Evolutionary conservation across 2,888 invertebrate species (phyloP), one percentile per base, ranked within the genome.

Genomic region (Chrysina gloriosa): DNA sequence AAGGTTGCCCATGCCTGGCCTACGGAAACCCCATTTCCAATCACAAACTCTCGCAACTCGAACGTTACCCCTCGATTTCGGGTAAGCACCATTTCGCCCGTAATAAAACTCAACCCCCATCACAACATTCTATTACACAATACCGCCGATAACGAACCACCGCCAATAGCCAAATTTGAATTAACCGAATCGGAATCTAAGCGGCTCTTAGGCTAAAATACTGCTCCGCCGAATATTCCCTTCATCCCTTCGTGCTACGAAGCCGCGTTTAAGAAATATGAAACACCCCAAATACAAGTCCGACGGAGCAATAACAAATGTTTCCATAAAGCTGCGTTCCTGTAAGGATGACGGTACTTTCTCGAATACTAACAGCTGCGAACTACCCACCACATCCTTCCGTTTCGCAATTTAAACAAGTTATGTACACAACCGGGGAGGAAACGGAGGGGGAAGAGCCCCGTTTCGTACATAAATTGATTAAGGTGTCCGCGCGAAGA

Each of bases 381-480:
- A 27, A 11, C 11, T 23, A 3, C 16, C 50, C 50, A 11, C 6
- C 27, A n/a, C n/a, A n/a, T n/a, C n/a, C n/a, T n/a, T n/a, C n/a
- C n/a, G n/a, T n/a, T n/a, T n/a, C n/a, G n/a, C n/a, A n/a, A n/a
- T n/a, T n/a, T n/a, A n/a, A n/a, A n/a, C n/a, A n/a, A n/a, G n/a
- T n/a, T n/a, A n/a, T n/a, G n/a, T n/a, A n/a, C n/a, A n/a, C n/a
- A n/a, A n/a, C n/a, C n/a, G n/a, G n/a, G n/a, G n/a, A n/a, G n/a
- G n/a, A n/a, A n/a, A n/a, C n/a, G n/a, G n/a, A n/a, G n/a, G n/a
- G n/a, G n/a, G n/a, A n/a, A n/a, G n/a, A n/a, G n/a, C n/a, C n/a
- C n/a, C n/a, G n/a, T n/a, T n/a, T n/a, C n/a, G n/a, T n/a, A n/a
- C 3, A 23, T 52, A 52, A 52, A 52, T 52, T 52, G 50, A 52